phyloP scores from a whole-genome alignment of 2,797 vertebrate species.

The Centropyge bicolor region DNA sequence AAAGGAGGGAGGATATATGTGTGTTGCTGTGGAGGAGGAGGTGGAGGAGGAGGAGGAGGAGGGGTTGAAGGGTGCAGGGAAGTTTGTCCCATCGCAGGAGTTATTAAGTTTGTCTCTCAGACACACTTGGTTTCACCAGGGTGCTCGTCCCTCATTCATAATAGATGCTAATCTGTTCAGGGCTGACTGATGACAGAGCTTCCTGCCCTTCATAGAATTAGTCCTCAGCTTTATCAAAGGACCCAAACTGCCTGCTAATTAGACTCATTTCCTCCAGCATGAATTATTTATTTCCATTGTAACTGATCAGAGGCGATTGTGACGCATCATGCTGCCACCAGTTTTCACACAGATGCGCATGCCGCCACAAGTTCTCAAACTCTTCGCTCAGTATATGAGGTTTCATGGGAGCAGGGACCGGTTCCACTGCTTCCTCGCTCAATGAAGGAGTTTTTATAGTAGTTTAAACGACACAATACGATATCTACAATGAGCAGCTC shows the following conservation, averaged over 20 bases:
- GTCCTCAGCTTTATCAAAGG: slow-evolving; percentile 96
- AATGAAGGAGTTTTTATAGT: background rate
- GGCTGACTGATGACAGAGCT: slow-evolving; percentile 98
- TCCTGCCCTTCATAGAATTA: slow-evolving; percentile 98
- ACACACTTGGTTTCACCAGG: slow-evolving; percentile 97
- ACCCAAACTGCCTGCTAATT: slow-evolving; percentile 99
- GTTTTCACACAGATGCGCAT: slow-evolving; percentile 92
- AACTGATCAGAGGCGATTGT: slow-evolving; percentile 96
- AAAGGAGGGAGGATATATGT: slow-evolving; percentile 41
- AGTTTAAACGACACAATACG: slow-evolving; percentile 27
- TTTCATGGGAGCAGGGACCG: slow-evolving; percentile 38
- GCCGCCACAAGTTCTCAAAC: slow-evolving; percentile 83
- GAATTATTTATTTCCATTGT: slow-evolving; percentile 99
- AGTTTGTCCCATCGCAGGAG: slow-evolving; percentile 92
- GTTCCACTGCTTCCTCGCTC: slow-evolving; percentile 23
- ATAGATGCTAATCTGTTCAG: slow-evolving; percentile 99
- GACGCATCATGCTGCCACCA: slow-evolving; percentile 93
- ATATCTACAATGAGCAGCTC: slow-evolving; percentile 2
- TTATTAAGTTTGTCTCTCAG: slow-evolving; percentile 98
- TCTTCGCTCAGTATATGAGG: slow-evolving; percentile 80
- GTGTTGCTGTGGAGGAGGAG: slow-evolving; percentile 54
- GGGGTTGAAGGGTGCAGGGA: slow-evolving; percentile 60
- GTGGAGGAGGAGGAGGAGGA: slow-evolving; percentile 6
- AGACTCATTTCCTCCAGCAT: slow-evolving; percentile 98
- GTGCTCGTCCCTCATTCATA: slow-evolving; percentile 95